These are phyloP conservation scores for Lepidocyrtinus sp. DNA, from an alignment of 2,888 invertebrate species.

Conservation along the genomic window DNA sequence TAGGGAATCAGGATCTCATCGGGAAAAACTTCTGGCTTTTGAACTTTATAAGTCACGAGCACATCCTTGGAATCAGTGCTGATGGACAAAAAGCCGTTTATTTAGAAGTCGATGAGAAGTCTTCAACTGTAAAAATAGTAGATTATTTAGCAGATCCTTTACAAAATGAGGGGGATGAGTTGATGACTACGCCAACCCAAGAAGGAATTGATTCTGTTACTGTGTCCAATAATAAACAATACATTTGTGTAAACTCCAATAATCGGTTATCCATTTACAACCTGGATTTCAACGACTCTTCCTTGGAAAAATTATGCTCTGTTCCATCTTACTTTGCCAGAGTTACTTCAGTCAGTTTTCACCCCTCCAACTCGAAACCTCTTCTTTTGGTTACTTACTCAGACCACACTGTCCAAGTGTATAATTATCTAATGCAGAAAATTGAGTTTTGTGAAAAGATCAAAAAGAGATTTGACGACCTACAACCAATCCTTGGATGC, in stretches of 20 bases:
- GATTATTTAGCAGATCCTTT: constrained; percentile 34
- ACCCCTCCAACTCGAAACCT: constrained; percentile 52
- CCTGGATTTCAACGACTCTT: constrained; percentile 20
- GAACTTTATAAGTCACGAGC: constrained; percentile 38
- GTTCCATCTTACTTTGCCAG: constrained; percentile 55
- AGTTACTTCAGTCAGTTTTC: constrained; percentile 58
- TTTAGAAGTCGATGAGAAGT: constrained; percentile 29
- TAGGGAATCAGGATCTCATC: constrained; percentile 7
- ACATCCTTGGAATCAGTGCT: constrained; percentile 48
- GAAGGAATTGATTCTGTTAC: constrained; percentile 41
- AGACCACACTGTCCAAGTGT: constrained; percentile 63
- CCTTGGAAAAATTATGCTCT: constrained; percentile 26
- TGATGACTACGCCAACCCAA: too few relatives aligned
- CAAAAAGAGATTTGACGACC: constrained; percentile 56
- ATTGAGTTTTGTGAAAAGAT: constrained; percentile 50
- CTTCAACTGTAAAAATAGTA: constrained; percentile 5
- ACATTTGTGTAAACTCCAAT: constrained; percentile 39
- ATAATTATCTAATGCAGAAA: constrained; percentile 51
- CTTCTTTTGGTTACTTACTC: constrained; percentile 61
- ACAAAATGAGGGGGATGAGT: constrained; percentile 26
- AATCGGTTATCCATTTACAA: constrained; percentile 43
- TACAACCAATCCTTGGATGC: constrained; percentile 62
- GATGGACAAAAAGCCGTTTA: constrained; percentile 48
- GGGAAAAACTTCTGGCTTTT: constrained; percentile 44
- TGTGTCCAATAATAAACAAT: constrained; percentile 17